A percentile compares a stretch with the other conserved stretches of the same genome.
These are phyloP conservation scores for Adineta ricciae DNA, from an alignment of 2,888 invertebrate genomes.

Conservation along the genomic window DNA sequence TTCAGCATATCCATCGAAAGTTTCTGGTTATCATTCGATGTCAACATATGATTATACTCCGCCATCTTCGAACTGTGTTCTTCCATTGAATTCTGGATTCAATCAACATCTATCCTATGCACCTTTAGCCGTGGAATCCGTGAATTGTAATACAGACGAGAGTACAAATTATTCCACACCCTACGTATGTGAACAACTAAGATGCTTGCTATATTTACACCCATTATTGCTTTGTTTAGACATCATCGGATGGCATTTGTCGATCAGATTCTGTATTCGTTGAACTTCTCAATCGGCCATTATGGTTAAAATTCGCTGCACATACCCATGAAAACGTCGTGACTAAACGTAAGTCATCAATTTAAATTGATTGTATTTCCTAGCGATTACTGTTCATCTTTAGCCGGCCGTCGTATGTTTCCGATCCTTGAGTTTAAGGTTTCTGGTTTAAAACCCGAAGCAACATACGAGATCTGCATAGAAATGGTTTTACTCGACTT, in stretches of 20 bases:
- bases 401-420: constrained; percentile 50
- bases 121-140: not conserved
- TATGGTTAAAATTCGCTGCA: constrained; percentile 47
- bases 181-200: no score
- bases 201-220: no score
- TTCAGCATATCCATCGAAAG: not conserved
- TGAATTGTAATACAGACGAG: no score
- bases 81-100: not conserved
- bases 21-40: not conserved
- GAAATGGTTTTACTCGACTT: constrained; percentile 51
- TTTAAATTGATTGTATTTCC: no score
- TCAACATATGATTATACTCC: not conserved
- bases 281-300: constrained; percentile 40
- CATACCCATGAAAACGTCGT: constrained; percentile 48
- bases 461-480: constrained; percentile 50
- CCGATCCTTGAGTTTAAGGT: constrained; percentile 51
- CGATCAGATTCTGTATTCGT: not conserved
- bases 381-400: not conserved
- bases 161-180: no score
- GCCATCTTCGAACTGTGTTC: not conserved
- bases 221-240: no score
- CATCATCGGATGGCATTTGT: not conserved
- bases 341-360: constrained; percentile 42
- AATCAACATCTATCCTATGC: not conserved
- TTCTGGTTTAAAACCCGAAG: constrained; percentile 47